Base-by-base conservation (phyloP, 2,888 invertebrate genomes). In the Acleris sparsana region DNA sequence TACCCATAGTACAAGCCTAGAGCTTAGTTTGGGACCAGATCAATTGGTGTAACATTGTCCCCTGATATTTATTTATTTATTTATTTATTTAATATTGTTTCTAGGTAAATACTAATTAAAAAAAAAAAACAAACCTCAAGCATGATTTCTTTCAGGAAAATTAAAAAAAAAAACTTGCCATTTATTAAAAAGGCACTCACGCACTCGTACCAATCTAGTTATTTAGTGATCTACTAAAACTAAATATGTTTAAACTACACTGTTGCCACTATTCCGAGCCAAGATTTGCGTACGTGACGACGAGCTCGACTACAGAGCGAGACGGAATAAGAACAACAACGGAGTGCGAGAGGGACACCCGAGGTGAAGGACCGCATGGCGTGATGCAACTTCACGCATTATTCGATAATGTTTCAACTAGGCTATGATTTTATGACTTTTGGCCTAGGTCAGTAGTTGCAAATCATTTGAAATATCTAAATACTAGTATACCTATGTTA, bases 261-360 rank as follows among this genome's bases (percentile, higher is more conserved):
- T 33, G 18, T 1, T 11, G 49, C 49, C 20, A 49, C 18, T 20
- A 20, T 20, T 20, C 20, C 13, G 49, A 20, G 18, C 49, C 20
- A 49, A 49, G 20, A 49, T 49, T 49, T 72, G 76, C 71, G 71
- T 81, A 80, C 81, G 82, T 82, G 80, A 78, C 77, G 71, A 17
- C 46, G 25, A 33, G 33, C 66, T 51, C 60, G 55, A n/a, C 53
- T 48, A 67, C 55, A 67, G 71, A 46, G 62, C 25, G 46, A 44
- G 61, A 63, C 46, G 2, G 2, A 46, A 17, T 17, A 17, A 16
- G 46, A 17, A 7, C 17, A n/a, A n/a, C 46, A 16, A 6, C 1
- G 20, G 17, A 43, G 71, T 58, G 69, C 11, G 73, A 75, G 76
- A 73, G 11, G 61, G 57, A 43, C 16, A 17, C 44, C 1, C 1